phyloP scores from a whole-genome alignment of 1,140 invertebrate genomes.

The Drosophila funebris region DNA sequence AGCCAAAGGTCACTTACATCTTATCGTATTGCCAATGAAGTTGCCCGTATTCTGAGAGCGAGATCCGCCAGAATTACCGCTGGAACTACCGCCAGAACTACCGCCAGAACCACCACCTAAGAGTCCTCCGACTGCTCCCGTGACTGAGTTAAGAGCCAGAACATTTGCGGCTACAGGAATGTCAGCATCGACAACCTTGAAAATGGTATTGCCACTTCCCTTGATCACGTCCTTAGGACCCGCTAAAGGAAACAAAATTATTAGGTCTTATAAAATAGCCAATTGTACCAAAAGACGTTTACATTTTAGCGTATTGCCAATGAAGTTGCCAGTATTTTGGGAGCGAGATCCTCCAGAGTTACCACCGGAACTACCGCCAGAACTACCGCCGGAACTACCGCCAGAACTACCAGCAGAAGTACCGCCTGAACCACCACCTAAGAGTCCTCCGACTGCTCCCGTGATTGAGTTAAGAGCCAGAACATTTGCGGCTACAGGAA shows the following conservation, averaged over 20 bases:
- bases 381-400: neutral
- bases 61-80: neutral
- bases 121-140: neutral
- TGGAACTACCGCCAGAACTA: neutral
- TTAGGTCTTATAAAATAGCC: neutral
- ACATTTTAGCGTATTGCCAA: slow-evolving; percentile 43
- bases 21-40: neutral
- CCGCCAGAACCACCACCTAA: neutral
- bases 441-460: neutral
- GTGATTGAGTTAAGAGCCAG: slow-evolving; percentile 3
- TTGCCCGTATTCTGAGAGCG: neutral
- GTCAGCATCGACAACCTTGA: neutral
- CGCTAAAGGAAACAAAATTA: neutral
- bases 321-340: neutral
- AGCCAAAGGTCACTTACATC: neutral
- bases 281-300: neutral
- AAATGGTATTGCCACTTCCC: neutral
- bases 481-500: neutral
- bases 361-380: neutral
- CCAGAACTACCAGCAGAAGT: neutral
- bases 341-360: neutral
- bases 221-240: neutral
- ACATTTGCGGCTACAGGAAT: neutral
- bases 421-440: neutral
- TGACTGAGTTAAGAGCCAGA: neutral